Conservation (phyloP, 1,140 invertebrate species). For the Dendrolimus kikuchii region DNA sequence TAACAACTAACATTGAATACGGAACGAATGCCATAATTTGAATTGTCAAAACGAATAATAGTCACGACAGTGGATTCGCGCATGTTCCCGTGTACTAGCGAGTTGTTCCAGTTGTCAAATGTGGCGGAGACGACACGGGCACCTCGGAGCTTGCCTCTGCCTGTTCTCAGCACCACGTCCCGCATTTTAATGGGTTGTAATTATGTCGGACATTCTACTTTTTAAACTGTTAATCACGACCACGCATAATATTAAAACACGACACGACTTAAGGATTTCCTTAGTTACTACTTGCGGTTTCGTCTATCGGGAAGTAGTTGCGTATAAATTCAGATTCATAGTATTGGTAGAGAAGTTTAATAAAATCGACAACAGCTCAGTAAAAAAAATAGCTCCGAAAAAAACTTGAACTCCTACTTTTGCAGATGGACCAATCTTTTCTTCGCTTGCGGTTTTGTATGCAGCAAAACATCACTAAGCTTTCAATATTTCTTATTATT, state of each 20-base stretch:
- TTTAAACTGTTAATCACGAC: slow-evolving; percentile 26
- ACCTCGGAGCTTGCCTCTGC: slow-evolving; percentile 15
- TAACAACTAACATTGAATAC: too few relatives aligned
- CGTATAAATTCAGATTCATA: too few relatives aligned
- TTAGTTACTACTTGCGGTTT: slow-evolving; percentile 11
- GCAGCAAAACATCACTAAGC: too few relatives aligned
- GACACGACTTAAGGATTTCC: slow-evolving; percentile 15
- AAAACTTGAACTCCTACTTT: too few relatives aligned
- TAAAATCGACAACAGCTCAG: too few relatives aligned
- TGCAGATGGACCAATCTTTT: too few relatives aligned
- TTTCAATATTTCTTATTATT: too few relatives aligned
- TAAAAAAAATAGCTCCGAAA: too few relatives aligned
- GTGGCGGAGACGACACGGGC: slow-evolving; percentile 11
- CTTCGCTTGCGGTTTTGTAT: too few relatives aligned
- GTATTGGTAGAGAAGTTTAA: too few relatives aligned
- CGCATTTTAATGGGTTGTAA: slow-evolving; percentile 33
- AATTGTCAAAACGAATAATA: too few relatives aligned
- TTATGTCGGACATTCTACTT: slow-evolving; percentile 29
- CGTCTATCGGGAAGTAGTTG: slow-evolving; percentile 6
- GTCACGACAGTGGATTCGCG: neutral
- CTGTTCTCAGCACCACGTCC: slow-evolving; percentile 21
- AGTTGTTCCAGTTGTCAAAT: neutral
- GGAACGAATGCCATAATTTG: too few relatives aligned
- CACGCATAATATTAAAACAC: slow-evolving; percentile 28
- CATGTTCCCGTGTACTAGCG: neutral